Conservation (phyloP, 2,888 invertebrate genomes). For the Andrena camellia region DNA sequence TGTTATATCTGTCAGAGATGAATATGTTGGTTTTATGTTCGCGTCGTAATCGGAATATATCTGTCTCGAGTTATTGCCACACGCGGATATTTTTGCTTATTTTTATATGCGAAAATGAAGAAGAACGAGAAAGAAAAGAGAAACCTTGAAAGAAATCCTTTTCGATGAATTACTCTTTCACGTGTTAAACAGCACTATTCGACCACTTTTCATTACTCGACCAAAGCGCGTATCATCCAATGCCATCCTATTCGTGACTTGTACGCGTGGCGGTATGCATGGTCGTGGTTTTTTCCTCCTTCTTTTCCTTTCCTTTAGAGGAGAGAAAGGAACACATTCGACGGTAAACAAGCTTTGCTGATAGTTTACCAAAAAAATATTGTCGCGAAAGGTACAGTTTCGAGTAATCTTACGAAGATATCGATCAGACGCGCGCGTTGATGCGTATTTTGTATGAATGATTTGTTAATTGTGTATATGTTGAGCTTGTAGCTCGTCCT, state of each 20-base stretch:
- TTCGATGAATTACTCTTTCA: not conserved
- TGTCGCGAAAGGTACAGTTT: slow-evolving; percentile 14
- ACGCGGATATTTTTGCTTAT: not conserved
- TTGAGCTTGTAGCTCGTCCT: slow-evolving; percentile 86
- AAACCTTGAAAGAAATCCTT: not conserved
- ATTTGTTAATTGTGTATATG: slow-evolving; percentile 82
- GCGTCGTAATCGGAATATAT: not conserved
- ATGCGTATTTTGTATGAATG: slow-evolving; percentile 3
- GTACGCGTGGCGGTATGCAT: no score
- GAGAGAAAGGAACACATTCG: slow-evolving; percentile 9
- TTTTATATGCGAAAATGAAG: not conserved
- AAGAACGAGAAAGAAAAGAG: not conserved
- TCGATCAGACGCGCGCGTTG: slow-evolving; percentile 9
- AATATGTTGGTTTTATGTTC: slow-evolving; percentile 7
- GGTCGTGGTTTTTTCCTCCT: not conserved
- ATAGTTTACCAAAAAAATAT: slow-evolving; percentile 3
- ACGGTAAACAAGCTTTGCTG: not conserved
- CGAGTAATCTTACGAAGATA: not conserved
- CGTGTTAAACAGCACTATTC: not conserved
- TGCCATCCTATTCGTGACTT: not conserved
- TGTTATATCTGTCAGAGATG: not conserved
- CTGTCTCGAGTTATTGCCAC: not conserved
- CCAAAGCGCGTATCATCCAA: not conserved
- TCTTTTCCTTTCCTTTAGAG: slow-evolving; percentile 4
- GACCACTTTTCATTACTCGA: not conserved